phyloP scores from a whole-genome alignment of 2,113 vertebrate genomes.

The Urocynchramus pylzowi region DNA sequence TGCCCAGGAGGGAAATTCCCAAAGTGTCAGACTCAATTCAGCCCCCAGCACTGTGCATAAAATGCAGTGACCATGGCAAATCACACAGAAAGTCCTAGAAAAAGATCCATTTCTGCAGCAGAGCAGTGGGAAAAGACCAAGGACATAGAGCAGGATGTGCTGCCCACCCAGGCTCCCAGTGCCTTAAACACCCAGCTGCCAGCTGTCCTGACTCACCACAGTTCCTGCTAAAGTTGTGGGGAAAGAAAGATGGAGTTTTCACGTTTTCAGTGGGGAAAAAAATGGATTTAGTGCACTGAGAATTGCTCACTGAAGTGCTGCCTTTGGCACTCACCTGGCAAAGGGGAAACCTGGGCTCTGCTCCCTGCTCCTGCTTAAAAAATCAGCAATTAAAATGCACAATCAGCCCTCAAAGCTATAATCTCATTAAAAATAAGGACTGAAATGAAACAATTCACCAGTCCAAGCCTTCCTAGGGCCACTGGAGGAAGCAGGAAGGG shows the following conservation, averaged over 20 bases:
- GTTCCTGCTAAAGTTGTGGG: neutral
- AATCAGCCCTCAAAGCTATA: neutral
- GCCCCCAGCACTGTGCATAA: neutral
- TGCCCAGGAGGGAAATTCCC: neutral
- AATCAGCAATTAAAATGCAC: neutral
- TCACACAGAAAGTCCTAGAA: neutral
- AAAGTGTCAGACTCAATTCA: neutral
- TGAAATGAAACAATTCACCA: neutral
- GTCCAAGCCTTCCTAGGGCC: neutral
- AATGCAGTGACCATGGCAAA: neutral
- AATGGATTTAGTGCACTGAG: neutral
- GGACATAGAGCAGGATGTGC: fast-evolving
- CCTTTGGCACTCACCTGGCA: neutral
- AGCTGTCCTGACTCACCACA: neutral
- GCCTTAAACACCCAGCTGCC: neutral
- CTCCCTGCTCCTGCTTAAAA: neutral
- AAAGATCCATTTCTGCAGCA: neutral
- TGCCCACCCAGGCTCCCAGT: neutral
- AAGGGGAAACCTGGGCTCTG: neutral
- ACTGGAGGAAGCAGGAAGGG: neutral
- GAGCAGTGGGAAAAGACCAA: neutral
- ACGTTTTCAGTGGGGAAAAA: neutral
- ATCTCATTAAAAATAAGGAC: neutral
- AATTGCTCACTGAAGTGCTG: neutral
- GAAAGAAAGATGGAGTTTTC: neutral